Base-by-base conservation (phyloP, 1,140 invertebrate species). In the Probaryconus sp. region DNA sequence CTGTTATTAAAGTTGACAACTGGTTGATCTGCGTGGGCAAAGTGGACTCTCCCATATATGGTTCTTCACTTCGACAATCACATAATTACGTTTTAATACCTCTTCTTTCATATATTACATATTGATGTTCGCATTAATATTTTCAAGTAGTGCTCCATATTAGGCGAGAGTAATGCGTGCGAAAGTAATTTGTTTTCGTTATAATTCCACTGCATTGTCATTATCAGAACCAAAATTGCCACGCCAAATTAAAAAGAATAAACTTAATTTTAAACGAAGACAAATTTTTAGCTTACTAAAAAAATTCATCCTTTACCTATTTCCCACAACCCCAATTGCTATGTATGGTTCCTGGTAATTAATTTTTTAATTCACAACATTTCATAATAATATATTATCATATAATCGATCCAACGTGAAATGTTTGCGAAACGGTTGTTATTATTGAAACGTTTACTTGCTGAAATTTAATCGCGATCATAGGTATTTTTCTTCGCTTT, bases 41-140 rank as follows among this genome's bases (percentile, higher is more conserved):
- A 11, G 11, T 20, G 51, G 38, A 45, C 77, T 69, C 35, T 26
- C 26, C 28, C 75, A 72, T 75, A 81, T 72, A 71, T 64, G 67
- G 47, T 13, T 26, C 26, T 67, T 50, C 30, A 31, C 47, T 71
- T 67, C 58, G 58, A 72, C 50, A 67, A 64, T 76, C 69, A 40
- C 38, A 48, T 58, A 58, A 78, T 77, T 78, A 75, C 69, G 28
- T 76, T 56, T 55, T 40, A 14, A 47, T 56, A 43, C 47, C 33
- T 47, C 61, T 61, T 67, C 16, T 47, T 47, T 61, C 30, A 18
- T 38, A 4, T 21, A 20, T 53, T 26, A 33, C 37, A 31, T 45
- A 51, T 37, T 45, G 31, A 63, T 43, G 24, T 42, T 13, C 47
- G 40, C 30, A 28, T 53, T 42, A 51, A 53, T 33, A 56, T 26